phyloP scores from a whole-genome alignment of 2,113 vertebrate genomes.

The Oceanodroma tethys region DNA sequence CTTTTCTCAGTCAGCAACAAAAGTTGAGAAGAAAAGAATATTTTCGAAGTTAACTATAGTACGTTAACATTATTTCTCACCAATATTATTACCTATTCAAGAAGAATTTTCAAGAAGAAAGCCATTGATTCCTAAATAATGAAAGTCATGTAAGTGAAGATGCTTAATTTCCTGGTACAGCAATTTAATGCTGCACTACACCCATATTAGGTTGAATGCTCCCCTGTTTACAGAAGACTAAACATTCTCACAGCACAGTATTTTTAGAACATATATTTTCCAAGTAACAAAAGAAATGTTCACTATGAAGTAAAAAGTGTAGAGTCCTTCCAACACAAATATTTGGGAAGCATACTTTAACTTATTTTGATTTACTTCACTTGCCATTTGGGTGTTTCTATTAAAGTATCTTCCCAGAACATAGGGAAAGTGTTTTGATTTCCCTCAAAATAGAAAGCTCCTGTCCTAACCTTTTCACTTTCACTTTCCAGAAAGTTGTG shows the following conservation, averaged over 20 bases:
- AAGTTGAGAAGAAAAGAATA: background rate
- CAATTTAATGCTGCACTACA: background rate
- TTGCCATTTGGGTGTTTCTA: background rate
- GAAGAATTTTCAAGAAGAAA: background rate
- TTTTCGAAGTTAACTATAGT: background rate
- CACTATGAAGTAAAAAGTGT: constrained; percentile 6
- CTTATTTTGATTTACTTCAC: constrained; percentile 53
- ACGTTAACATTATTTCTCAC: background rate
- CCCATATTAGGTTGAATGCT: background rate
- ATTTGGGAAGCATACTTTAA: constrained; percentile 45
- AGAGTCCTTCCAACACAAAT: constrained; percentile 49
- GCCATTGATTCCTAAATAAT: background rate
- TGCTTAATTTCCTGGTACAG: background rate
- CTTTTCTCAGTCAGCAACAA: background rate
- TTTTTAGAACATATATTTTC: constrained; percentile 53
- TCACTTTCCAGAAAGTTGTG: background rate
- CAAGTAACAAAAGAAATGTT: constrained; percentile 52
- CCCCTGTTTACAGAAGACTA: background rate
- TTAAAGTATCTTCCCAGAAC: constrained; percentile 8
- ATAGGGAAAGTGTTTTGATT: background rate
- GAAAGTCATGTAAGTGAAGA: background rate
- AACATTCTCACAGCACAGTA: constrained; percentile 20
- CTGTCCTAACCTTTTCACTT: background rate
- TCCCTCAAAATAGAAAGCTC: constrained; percentile 15
- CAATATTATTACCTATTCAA: background rate